A percentile compares a stretch with the other conserved stretches of the same genome.
Evolutionary conservation across 2,113 vertebrate genomes (phyloP).

Genomic region (Sylvia atricapilla): DNA sequence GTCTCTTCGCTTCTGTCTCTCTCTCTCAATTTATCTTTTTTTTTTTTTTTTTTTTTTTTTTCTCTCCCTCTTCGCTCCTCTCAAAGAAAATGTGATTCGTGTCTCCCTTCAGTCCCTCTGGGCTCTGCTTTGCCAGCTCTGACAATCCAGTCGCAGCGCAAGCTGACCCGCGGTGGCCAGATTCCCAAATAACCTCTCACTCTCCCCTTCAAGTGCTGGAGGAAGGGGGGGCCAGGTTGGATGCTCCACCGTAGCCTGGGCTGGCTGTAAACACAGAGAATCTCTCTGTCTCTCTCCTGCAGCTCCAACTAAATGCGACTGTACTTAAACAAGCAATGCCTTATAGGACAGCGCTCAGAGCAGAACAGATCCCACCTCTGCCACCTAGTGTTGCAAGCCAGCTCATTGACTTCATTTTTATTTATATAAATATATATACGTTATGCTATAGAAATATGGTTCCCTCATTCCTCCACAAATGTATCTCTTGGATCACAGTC

Average conservation of each 20-base stretch:
- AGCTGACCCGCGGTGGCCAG: constrained; percentile 59
- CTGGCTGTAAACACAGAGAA: constrained; percentile 69
- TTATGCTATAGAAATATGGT: constrained; percentile 44
- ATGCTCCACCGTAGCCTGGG: constrained; percentile 56
- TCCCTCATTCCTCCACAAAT: neutral
- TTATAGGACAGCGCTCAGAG: constrained; percentile 76
- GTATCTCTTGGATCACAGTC: constrained; percentile 5
- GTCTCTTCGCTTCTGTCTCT: constrained; percentile 22
- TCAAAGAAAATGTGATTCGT: constrained; percentile 37
- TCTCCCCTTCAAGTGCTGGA: constrained; percentile 49
- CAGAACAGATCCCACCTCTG: constrained; percentile 75
- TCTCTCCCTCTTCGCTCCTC: neutral
- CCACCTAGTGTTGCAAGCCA: constrained; percentile 77
- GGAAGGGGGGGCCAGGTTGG: constrained; percentile 36
- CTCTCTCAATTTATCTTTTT: constrained; percentile 19
- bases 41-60: neutral
- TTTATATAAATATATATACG: neutral
- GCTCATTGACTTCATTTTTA: constrained; percentile 38
- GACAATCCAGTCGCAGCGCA: constrained; percentile 50
- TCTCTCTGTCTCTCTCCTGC: constrained; percentile 76
- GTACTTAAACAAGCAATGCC: constrained; percentile 83
- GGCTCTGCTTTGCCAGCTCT: constrained; percentile 62
- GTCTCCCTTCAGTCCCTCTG: constrained; percentile 55
- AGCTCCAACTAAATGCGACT: constrained; percentile 86
- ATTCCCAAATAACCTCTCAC: constrained; percentile 52